phyloP scores from a whole-genome alignment of 2,888 invertebrate genomes.

The Trichogramma dendrolimi region DNA sequence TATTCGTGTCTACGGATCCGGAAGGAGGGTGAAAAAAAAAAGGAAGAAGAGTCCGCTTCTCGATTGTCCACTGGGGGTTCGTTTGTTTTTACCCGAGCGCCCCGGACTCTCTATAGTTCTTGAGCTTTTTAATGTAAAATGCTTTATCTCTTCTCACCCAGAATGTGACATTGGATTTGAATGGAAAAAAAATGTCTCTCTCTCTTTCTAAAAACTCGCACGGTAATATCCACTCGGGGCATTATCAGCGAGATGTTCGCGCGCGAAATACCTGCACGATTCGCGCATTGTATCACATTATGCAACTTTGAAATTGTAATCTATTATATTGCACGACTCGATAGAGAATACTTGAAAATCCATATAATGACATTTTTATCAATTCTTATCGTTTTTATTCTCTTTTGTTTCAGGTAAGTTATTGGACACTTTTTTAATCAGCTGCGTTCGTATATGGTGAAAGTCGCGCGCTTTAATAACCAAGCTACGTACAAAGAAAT shows the following conservation, averaged over 20 bases:
- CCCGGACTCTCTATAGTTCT: not conserved
- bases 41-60: not conserved
- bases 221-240: too few species aligned
- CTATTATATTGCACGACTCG: too few species aligned
- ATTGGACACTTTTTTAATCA: not conserved
- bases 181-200: not conserved
- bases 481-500: not conserved
- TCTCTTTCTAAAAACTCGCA: too few species aligned
- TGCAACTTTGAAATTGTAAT: too few species aligned
- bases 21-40: conserved; percentile 12
- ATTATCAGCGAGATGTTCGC: too few species aligned
- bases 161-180: not conserved
- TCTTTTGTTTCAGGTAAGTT: conserved; percentile 24
- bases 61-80: conserved; percentile 12
- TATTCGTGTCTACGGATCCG: conserved; percentile 6
- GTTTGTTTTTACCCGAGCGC: not conserved
- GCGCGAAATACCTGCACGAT: too few species aligned
- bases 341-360: too few species aligned
- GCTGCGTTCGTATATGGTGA: not conserved
- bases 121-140: conserved; percentile 2
- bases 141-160: not conserved
- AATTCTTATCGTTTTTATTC: not conserved
- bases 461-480: not conserved
- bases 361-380: too few species aligned
- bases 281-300: too few species aligned